These are phyloP conservation scores for Tapirus terrestris DNA, from an alignment of 2,113 vertebrate species.

Conservation along the genomic window DNA sequence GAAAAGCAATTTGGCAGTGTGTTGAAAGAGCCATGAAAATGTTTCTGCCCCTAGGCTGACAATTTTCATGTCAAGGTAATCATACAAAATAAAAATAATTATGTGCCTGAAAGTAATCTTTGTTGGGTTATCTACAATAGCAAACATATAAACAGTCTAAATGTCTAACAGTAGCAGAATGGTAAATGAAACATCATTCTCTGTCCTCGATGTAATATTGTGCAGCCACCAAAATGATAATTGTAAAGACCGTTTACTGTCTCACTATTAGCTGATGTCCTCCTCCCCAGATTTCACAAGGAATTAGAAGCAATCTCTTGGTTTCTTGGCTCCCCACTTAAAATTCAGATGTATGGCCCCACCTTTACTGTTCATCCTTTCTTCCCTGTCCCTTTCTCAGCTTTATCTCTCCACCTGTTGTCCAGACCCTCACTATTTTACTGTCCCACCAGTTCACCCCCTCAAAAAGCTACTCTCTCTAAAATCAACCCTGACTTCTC, in stretches of 20 bases:
- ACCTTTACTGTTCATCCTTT: not conserved
- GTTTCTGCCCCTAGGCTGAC: slow-evolving; percentile 48
- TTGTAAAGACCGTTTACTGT: not conserved
- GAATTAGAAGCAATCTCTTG: not conserved
- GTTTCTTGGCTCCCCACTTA: not conserved
- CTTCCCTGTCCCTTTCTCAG: not conserved
- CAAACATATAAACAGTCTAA: slow-evolving; percentile 9
- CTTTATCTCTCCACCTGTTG: not conserved
- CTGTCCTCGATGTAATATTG: not conserved
- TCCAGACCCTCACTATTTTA: not conserved
- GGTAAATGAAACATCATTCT: not conserved
- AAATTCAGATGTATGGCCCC: not conserved
- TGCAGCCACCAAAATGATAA: not conserved
- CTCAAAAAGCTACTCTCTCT: not conserved
- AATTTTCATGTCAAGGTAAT: slow-evolving; percentile 60
- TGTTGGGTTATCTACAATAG: not conserved
- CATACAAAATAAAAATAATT: slow-evolving; percentile 50
- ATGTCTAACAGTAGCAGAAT: not conserved
- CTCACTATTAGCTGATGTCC: not conserved
- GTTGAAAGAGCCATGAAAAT: slow-evolving; percentile 47
- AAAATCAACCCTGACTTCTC: not conserved
- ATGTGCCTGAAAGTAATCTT: not conserved
- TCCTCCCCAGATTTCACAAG: not conserved
- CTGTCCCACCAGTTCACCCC: not conserved
- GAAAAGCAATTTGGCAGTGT: slow-evolving; percentile 35